phyloP scores from a whole-genome alignment of 1,140 invertebrate species.

The Myzus persicae region DNA sequence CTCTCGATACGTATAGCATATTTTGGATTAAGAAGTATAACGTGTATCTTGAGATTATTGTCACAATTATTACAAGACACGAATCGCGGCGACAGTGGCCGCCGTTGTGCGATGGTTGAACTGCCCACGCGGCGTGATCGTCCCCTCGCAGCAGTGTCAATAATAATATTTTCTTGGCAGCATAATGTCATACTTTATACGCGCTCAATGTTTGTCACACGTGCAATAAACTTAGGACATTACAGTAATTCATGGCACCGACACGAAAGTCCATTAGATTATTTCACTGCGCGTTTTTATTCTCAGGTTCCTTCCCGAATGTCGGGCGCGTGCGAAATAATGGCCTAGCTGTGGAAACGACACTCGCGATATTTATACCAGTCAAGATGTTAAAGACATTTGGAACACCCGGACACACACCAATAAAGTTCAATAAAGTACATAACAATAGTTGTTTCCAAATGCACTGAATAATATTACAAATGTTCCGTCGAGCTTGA shows the following conservation, averaged over 20 bases:
- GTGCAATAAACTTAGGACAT: constrained; percentile 33
- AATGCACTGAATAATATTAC: constrained; percentile 39
- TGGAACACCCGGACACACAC: constrained; percentile 24
- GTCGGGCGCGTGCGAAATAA: neutral
- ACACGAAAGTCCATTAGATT: constrained; percentile 34
- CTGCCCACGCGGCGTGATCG: too few relatives aligned
- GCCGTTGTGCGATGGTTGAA: neutral
- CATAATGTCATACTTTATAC: constrained; percentile 10
- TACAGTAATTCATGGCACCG: neutral
- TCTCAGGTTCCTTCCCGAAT: constrained; percentile 17
- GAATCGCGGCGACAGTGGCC: neutral
- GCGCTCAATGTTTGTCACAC: constrained; percentile 28
- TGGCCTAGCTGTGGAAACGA: constrained; percentile 26
- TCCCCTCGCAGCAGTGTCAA: neutral
- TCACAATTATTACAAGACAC: neutral
- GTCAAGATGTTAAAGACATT: constrained; percentile 42
- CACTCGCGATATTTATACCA: constrained; percentile 23
- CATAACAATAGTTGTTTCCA: neutral
- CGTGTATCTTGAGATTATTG: neutral
- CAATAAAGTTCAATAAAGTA: constrained; percentile 38
- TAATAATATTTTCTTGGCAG: neutral
- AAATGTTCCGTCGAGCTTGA: neutral
- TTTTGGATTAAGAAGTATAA: neutral
- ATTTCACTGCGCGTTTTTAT: constrained; percentile 2
- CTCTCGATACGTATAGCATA: too few relatives aligned